These are phyloP conservation scores for Coelopa frigida DNA, from an alignment of 1,140 invertebrate species.

Conservation along the genomic window DNA sequence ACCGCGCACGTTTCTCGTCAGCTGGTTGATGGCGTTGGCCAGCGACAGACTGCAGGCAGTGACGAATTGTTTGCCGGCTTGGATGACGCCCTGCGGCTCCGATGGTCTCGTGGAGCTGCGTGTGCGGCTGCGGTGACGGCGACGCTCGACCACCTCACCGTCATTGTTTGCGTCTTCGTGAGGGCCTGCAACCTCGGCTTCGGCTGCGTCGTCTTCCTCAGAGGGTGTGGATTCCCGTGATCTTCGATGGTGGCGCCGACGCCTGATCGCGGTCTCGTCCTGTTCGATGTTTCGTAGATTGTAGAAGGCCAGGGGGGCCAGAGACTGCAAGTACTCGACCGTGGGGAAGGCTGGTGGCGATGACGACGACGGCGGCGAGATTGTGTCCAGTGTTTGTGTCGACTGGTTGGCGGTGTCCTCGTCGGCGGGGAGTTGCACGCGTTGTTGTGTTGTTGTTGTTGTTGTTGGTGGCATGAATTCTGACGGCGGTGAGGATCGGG, in stretches of 20 bases:
- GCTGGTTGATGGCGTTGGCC: slow-evolving; percentile 56
- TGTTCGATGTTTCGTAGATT: slow-evolving; percentile 40
- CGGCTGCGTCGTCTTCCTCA: slow-evolving; percentile 9
- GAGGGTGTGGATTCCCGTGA: slow-evolving; percentile 12
- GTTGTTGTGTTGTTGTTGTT: too few relatives aligned
- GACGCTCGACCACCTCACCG: slow-evolving; percentile 28
- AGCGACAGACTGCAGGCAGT: slow-evolving; percentile 56
- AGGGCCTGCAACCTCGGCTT: background rate
- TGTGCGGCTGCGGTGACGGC: slow-evolving; percentile 42
- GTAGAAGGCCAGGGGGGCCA: slow-evolving; percentile 43
- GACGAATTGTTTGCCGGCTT: slow-evolving; percentile 58
- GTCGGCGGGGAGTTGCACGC: too few relatives aligned
- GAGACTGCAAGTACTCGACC: slow-evolving; percentile 50
- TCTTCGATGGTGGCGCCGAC: slow-evolving; percentile 27
- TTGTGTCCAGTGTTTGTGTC: too few relatives aligned
- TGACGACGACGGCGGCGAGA: slow-evolving; percentile 51
- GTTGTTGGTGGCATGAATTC: slow-evolving; percentile 33
- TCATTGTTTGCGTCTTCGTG: slow-evolving; percentile 21
- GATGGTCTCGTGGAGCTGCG: slow-evolving; percentile 39
- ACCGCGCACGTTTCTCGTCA: slow-evolving; percentile 56
- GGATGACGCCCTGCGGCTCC: slow-evolving; percentile 45
- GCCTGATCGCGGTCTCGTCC: slow-evolving; percentile 34
- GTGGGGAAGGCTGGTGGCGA: slow-evolving; percentile 48
- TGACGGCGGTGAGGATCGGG: slow-evolving; percentile 13
- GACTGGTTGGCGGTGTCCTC: too few relatives aligned